Evolutionary conservation across 2,113 vertebrate genomes (phyloP), one percentile per base, ranked within the genome.

Genomic region (Cololabis saira): DNA sequence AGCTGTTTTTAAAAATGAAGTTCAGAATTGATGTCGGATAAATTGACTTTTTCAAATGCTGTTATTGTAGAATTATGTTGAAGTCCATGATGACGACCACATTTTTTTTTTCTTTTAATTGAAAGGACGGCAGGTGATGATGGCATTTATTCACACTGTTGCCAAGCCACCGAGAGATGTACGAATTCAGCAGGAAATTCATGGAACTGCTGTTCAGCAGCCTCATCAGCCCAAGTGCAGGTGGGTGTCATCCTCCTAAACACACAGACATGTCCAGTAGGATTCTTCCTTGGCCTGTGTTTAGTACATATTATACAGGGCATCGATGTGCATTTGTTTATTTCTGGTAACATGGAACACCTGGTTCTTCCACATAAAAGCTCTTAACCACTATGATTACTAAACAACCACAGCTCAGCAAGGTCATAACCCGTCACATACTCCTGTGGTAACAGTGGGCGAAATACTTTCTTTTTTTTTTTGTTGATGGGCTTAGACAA

Each of bases 71-170:
- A 37, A 37, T 1, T 37, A 11, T 37, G 10, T 37, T 37, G 10
- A 9, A 37, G 33, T 37, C 33, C 33, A 37, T 37, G 33, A 37
- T 37, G 33, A 9, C 10, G 33, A 9, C 6, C 33, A 37, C 6
- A 37, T 7, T 7, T 37, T 37, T 37, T 11, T 9, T 18, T n/a
- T 47, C n/a, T 18, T 47, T 47, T 11, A 47, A 18, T 18, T 11
- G 3, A 47, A 47, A 96, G 95, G 95, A 21, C 90, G 94, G 40
- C 94, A 95, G 90, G 92, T 93, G 78, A 96, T 96, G 91, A 90
- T 96, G 91, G 93, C 95, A 40, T 96, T 94, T 56, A 61, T 95
- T 70, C 90, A 92, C 24, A 82, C 88, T 47, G 90, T 88, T 82
- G 93, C 91, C 78, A 96, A 95, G 85, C 93, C 94, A 59, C 92